Conservation (phyloP, 2,113 vertebrate genomes). For the Brachirus orientalis region DNA sequence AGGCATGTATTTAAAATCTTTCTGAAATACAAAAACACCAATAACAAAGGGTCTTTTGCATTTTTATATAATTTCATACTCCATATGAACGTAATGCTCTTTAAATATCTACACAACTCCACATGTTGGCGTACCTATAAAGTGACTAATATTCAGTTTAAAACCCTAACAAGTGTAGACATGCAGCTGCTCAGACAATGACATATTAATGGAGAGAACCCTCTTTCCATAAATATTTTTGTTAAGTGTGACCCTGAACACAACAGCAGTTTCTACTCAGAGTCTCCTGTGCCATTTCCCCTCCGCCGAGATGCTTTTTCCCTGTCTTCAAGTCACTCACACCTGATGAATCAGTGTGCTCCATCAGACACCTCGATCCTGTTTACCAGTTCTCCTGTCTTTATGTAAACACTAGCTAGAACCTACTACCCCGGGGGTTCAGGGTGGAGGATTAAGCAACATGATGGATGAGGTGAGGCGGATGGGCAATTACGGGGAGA, state of each 20-base stretch:
- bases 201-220: constrained; percentile 11
- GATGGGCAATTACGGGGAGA: constrained; percentile 48
- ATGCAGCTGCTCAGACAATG: constrained; percentile 18
- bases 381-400: constrained; percentile 67
- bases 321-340: constrained; percentile 20
- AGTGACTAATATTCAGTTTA: not conserved
- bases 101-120: not conserved
- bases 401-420: constrained; percentile 62
- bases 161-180: constrained; percentile 10
- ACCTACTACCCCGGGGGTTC: constrained; percentile 63
- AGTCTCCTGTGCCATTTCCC: constrained; percentile 17
- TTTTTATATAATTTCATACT: not conserved
- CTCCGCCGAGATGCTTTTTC: constrained; percentile 17
- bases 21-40: not conserved
- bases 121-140: not conserved
- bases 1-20: not conserved
- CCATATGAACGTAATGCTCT: not conserved
- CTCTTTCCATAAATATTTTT: constrained; percentile 63
- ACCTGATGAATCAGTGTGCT: constrained; percentile 53
- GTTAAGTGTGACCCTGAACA: constrained; percentile 25
- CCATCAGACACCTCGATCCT: constrained; percentile 65
- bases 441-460: constrained; percentile 30
- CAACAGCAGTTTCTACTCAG: constrained; percentile 17
- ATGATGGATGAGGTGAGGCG: constrained; percentile 68
- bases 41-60: not conserved